Percentiles rank a stretch among this genome's conserved stretches.
Conservation (phyloP, 2,888 invertebrate species). For the Drosophila macrothrix region DNA sequence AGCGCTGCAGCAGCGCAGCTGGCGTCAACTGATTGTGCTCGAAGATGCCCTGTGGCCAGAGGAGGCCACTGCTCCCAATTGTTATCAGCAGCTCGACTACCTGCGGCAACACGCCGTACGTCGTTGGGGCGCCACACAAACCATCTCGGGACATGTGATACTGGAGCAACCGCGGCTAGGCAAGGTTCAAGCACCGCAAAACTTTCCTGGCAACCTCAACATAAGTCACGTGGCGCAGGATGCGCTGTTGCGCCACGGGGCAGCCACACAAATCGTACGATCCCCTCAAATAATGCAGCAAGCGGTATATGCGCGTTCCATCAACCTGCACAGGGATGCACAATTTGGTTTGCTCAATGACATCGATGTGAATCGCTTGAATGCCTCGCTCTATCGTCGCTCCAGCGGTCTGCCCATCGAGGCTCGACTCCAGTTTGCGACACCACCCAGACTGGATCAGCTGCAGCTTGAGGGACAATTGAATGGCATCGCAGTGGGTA, state of each 20-base stretch:
- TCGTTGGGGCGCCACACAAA: constrained; percentile 60
- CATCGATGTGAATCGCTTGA: constrained; percentile 74
- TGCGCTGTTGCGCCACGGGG: constrained; percentile 61
- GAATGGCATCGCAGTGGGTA: constrained; percentile 51
- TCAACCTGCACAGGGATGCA: constrained; percentile 36
- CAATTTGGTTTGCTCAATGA: constrained; percentile 61
- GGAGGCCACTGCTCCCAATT: not conserved
- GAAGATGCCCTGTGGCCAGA: constrained; percentile 69
- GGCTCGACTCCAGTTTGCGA: constrained; percentile 66
- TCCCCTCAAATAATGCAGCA: constrained; percentile 58
- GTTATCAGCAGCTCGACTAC: constrained; percentile 63
- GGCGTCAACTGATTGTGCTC: constrained; percentile 72
- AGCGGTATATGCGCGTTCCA: constrained; percentile 21
- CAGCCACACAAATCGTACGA: constrained; percentile 55
- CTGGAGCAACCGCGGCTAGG: constrained; percentile 61
- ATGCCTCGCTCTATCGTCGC: constrained; percentile 79
- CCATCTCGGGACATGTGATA: constrained; percentile 76
- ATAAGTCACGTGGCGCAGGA: constrained; percentile 73
- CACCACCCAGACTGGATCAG: constrained; percentile 52
- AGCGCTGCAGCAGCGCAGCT: constrained; percentile 48
- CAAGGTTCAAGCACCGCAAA: constrained; percentile 52
- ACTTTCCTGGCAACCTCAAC: constrained; percentile 67
- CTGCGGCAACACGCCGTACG: constrained; percentile 76
- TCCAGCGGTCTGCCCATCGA: constrained; percentile 60
- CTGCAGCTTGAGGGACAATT: constrained; percentile 63